Evolutionary conservation across 2,888 invertebrate genomes (phyloP), one percentile per base, ranked within the genome.

Genomic region (Melanchra persicariae): DNA sequence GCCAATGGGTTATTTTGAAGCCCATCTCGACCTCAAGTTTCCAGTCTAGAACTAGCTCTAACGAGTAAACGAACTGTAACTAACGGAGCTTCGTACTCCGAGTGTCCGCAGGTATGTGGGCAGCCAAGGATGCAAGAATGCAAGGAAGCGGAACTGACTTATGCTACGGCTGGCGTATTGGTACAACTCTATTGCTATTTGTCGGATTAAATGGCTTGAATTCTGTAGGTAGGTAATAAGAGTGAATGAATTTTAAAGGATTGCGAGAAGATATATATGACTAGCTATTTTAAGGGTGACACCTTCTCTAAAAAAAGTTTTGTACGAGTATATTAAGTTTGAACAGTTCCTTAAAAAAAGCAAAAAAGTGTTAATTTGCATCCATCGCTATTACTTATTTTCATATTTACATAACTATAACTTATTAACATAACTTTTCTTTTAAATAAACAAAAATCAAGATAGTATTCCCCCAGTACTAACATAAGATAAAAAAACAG

Each of bases 51-150:
- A 62, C 26, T 19, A 65, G 15, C 81, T 24, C 62, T 81, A 65
- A 45, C 57, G 19, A 63, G 67, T 70, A 70, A 81, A 81, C 78
- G 74, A 78, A 66, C 74, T 67, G 75, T 67, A 43, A 72, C 79
- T 70, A 82, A 75, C 70, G 47, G 51, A 57, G 63, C 67, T 55
- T 40, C 68, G 49, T 63, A 57, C 10, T 17, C 24, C 9, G 30
- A 63, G 45, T 43, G 47, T 43, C 59, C 60, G 37, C 51, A 45
- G 58, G 74, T 79, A 78, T 49, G 40, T 43, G 34, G 30, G 60
- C 26, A 70, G 62, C 45, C 43, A 59, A 80, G 81, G 61, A 70
- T 78, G 76, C 61, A 64, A 65, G 52, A 65, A 61, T 65, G 64
- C 64, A 75, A 65, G 69, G 61, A 62, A 67, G 47, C 34, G 51